Conservation (phyloP, 1,140 invertebrate species). For the Panagrolaimus sp. region DNA sequence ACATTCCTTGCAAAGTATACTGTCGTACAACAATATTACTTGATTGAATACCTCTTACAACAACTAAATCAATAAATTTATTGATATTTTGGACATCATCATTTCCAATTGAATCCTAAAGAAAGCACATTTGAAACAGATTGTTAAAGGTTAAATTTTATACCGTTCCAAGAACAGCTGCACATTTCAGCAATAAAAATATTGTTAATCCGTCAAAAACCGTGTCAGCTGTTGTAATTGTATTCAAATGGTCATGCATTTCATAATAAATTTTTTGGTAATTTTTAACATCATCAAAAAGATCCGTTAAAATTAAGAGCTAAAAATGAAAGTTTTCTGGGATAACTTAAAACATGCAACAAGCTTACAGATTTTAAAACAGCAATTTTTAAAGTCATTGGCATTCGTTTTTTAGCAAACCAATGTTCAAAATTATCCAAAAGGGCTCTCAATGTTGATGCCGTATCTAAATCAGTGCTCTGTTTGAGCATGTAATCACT, state of each 20-base stretch:
- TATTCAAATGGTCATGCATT: neutral
- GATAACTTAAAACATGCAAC: neutral
- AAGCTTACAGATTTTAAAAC: slow-evolving; percentile 12
- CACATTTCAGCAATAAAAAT: slow-evolving; percentile 6
- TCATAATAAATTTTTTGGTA: slow-evolving; percentile 5
- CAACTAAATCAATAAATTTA: slow-evolving; percentile 16
- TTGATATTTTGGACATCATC: neutral
- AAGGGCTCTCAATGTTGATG: neutral
- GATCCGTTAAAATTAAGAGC: neutral
- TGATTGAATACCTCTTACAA: neutral
- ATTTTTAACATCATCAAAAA: neutral
- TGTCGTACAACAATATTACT: slow-evolving; percentile 2
- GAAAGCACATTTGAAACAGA: no score
- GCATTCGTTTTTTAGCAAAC: slow-evolving; percentile 9
- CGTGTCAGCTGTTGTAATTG: neutral
- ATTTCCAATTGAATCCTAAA: neutral
- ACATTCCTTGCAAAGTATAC: slow-evolving; percentile 12
- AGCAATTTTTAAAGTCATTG: slow-evolving; percentile 4
- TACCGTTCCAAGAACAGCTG: neutral
- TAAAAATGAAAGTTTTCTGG: neutral
- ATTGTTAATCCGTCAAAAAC: neutral
- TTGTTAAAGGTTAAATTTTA: no score
- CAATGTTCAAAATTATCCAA: slow-evolving; percentile 16
- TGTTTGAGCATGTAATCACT: slow-evolving; percentile 14
- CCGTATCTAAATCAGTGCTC: slow-evolving; percentile 5